A percentile compares a stretch with the other conserved stretches of the same genome.
These are phyloP conservation scores for Amphilophus citrinellus DNA, from an alignment of 2,113 vertebrate genomes.

Conservation along the genomic window DNA sequence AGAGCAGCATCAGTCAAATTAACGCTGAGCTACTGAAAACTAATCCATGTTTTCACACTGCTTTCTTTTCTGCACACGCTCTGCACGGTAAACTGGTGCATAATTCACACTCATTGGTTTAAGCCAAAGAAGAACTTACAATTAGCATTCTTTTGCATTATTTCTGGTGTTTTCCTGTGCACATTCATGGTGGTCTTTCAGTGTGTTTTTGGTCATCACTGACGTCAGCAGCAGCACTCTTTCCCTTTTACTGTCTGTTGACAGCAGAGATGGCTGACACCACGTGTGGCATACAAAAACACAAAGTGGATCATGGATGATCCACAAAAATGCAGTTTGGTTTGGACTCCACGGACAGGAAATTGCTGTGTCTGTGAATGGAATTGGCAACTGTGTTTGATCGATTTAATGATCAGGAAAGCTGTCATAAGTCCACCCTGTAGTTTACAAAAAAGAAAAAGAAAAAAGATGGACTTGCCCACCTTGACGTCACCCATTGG, in stretches of 20 bases:
- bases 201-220: slow-evolving; percentile 23
- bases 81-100: not conserved
- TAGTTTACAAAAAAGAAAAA: not conserved
- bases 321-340: slow-evolving; percentile 35
- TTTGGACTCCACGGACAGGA: not conserved
- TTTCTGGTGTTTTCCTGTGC: slow-evolving; percentile 8
- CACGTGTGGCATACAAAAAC: slow-evolving; percentile 20
- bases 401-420: not conserved
- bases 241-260: slow-evolving; percentile 33
- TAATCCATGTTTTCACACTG: slow-evolving; percentile 35
- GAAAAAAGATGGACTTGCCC: not conserved
- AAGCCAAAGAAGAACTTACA: slow-evolving; percentile 9
- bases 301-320: slow-evolving; percentile 38
- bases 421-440: not conserved
- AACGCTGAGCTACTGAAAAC: slow-evolving; percentile 66
- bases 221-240: slow-evolving; percentile 1
- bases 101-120: slow-evolving; percentile 19
- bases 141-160: slow-evolving; percentile 22
- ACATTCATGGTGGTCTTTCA: not conserved
- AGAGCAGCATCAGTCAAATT: slow-evolving; percentile 63
- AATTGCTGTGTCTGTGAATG: not conserved
- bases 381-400: not conserved
- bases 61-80: slow-evolving; percentile 1
- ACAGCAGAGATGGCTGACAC: slow-evolving; percentile 20
- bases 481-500: not conserved